Evolutionary conservation across 2,113 vertebrate genomes (phyloP).

Genomic region (Hippopotamus amphibius): DNA sequence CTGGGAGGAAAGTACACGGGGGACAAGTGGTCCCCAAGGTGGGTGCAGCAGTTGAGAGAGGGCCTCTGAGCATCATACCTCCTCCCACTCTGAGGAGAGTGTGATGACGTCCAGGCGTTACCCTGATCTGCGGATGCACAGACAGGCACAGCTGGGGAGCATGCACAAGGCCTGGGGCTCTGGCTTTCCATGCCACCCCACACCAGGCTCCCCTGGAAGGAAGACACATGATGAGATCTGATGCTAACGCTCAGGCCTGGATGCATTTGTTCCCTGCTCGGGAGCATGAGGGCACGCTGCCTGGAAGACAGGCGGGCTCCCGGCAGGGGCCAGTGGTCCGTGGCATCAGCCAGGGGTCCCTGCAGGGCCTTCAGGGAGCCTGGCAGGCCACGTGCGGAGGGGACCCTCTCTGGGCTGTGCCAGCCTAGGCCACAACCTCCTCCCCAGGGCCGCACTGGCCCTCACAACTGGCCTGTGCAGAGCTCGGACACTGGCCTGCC

Average conservation of each 20-base stretch:
- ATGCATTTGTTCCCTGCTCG: fast-evolving
- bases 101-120: fast-evolving
- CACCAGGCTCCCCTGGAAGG: too few species aligned
- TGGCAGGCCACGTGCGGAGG: not conserved
- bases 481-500: not conserved
- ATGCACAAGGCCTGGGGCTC: fast-evolving
- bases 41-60: fast-evolving
- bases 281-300: not conserved
- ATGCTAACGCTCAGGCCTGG: fast-evolving
- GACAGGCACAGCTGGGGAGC: fast-evolving
- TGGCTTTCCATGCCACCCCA: fast-evolving
- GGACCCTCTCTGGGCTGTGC: not conserved
- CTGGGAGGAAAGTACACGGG: fast-evolving
- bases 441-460: fast-evolving
- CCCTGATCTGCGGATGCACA: fast-evolving
- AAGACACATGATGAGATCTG: fast-evolving
- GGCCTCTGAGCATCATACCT: fast-evolving
- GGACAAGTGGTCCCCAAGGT: fast-evolving
- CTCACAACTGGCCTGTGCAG: fast-evolving
- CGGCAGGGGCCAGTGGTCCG: not conserved
- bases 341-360: not conserved
- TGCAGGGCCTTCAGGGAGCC: too few species aligned
- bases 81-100: fast-evolving
- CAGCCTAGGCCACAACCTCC: fast-evolving
- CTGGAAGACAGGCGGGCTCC: not conserved